Percentiles rank a stretch among this genome's conserved stretches.
phyloP scores from a whole-genome alignment of 2,113 vertebrate species.

The Azemiops feae region DNA sequence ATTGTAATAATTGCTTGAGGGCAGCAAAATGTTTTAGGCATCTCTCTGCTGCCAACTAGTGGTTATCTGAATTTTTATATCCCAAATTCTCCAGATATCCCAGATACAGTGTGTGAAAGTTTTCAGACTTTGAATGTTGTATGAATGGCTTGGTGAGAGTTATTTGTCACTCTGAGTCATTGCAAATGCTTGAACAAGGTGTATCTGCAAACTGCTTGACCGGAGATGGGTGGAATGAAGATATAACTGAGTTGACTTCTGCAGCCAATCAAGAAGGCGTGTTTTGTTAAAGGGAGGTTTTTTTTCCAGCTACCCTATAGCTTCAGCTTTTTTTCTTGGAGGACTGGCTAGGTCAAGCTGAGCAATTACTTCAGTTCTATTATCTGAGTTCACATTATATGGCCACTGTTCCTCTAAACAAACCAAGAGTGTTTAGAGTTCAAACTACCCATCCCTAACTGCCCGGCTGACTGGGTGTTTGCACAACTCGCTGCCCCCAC shows the following conservation, averaged over 20 bases:
- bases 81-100: not conserved
- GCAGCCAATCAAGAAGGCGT: not conserved
- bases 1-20: not conserved
- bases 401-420: not conserved
- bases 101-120: not conserved
- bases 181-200: not conserved
- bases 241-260: not conserved
- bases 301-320: not conserved
- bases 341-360: not conserved
- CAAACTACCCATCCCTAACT: not conserved
- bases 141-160: not conserved
- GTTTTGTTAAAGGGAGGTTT: not conserved
- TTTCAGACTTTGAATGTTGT: not conserved
- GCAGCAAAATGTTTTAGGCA: not conserved
- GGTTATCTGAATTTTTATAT: not conserved
- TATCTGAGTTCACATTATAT: not conserved
- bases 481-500: not conserved
- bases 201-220: not conserved
- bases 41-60: not conserved
- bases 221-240: not conserved
- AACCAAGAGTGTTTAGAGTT: not conserved
- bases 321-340: not conserved
- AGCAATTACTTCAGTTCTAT: not conserved
- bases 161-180: not conserved
- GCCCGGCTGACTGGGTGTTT: not conserved